A percentile compares a stretch with the other conserved stretches of the same genome.
phyloP scores from a whole-genome alignment of 2,888 invertebrate species.

The Cyclophora albipunctata region DNA sequence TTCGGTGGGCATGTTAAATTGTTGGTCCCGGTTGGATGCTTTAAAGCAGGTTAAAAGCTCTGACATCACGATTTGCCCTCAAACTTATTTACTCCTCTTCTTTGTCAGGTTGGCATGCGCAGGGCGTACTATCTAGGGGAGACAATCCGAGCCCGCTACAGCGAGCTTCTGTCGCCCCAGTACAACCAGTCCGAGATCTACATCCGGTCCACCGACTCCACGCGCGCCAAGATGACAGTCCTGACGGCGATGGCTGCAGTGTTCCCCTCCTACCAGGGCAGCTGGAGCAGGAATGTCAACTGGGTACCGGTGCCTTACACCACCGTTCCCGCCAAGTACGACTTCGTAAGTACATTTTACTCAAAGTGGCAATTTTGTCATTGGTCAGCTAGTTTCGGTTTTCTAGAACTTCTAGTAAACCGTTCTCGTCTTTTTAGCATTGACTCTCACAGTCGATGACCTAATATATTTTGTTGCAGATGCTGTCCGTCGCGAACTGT shows the following conservation, averaged over 20 bases:
- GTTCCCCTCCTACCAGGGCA: constrained; percentile 22
- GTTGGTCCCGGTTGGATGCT: too few species aligned
- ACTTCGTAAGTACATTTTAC: constrained; percentile 30
- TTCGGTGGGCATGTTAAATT: too few species aligned
- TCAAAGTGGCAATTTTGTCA: too few species aligned
- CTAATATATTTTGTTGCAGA: constrained; percentile 20
- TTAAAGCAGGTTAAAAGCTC: too few species aligned
- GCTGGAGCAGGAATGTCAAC: constrained; percentile 30
- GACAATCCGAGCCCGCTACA: constrained; percentile 31
- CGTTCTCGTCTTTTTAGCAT: too few species aligned
- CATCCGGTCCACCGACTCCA: constrained; percentile 42
- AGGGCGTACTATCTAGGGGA: constrained; percentile 17
- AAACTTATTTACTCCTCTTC: too few species aligned
- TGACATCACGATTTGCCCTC: too few species aligned
- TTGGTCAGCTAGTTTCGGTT: too few species aligned
- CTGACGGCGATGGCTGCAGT: constrained; percentile 24
- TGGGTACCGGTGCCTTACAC: constrained; percentile 43
- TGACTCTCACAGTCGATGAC: too few species aligned
- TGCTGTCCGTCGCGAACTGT: constrained; percentile 27
- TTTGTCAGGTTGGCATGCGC: constrained; percentile 2
- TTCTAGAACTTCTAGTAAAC: too few species aligned
- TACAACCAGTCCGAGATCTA: constrained; percentile 43
- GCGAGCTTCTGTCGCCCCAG: constrained; percentile 24
- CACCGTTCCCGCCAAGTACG: constrained; percentile 32
- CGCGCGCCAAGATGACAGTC: constrained; percentile 40